Base-by-base conservation (phyloP, 2,888 invertebrate species). In the Cyaniris semiargus region DNA sequence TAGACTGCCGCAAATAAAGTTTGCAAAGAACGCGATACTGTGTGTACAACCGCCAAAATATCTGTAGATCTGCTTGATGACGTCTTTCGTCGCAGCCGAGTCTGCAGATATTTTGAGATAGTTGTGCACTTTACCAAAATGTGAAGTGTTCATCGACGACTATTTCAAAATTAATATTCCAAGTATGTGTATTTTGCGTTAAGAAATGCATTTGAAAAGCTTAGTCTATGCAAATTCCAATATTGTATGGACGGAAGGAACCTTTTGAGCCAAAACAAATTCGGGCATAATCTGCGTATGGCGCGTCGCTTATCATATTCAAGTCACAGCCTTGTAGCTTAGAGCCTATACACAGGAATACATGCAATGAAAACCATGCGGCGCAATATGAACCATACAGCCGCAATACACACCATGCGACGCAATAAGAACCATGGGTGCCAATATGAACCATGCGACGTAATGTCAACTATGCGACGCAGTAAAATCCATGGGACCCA, bases 221-320 rank as follows among this genome's bases (percentile, higher is more conserved):
- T 90, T 91, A 92, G 81, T 84, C 88, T 90, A 90, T 88, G 86
- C 85, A 86, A 89, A 87, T 87, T 90, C 87, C 86, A 88, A 88
- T 85, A 84, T 86, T 83, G 82, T 82, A 83, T 93, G 93, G 93
- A 94, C 93, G 93, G 93, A 94, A 93, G 92, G 91, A 88, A 89
- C 87, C 82, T 85, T 82, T 90, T 92, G 92, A 92, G 91, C 91
- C 85, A 88, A 90, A 82, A 80, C 85, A 84, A 86, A 83, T 83
- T 83, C 79, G 80, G 83, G 83, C 81, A 78, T 60, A 58, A 72
- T 72, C 80, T 82, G 77, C 78, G 78, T 83, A 83, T 84, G 86
- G 86, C 85, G 87, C 87, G 85, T 87, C 88, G 87, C 83, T 71
- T 23, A 71, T 56, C 71, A 72, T 34, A 58, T 60, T 72, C 72